phyloP scores from a whole-genome alignment of 2,888 invertebrate genomes.

The Apodemia duryi region DNA sequence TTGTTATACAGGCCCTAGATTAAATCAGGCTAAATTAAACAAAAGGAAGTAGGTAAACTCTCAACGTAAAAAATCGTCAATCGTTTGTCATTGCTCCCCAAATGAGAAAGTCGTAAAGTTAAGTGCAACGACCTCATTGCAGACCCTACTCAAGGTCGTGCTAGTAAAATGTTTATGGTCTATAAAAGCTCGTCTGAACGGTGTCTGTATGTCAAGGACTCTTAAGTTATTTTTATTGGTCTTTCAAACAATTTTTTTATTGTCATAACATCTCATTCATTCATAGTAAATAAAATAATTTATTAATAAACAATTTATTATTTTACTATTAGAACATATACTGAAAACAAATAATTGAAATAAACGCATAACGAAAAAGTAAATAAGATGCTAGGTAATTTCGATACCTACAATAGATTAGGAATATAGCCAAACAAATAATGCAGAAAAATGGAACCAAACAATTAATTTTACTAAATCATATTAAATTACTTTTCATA shows the following conservation, averaged over 20 bases:
- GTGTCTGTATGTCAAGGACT: constrained; percentile 76
- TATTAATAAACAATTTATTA: background rate
- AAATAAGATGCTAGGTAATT: no score
- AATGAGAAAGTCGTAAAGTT: constrained; percentile 52
- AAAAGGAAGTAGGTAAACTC: constrained; percentile 1
- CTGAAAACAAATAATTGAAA: no score
- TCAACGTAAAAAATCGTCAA: constrained; percentile 25
- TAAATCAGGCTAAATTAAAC: constrained; percentile 7
- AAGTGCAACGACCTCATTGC: constrained; percentile 75
- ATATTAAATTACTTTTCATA: no score
- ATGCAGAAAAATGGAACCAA: no score
- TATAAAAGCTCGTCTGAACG: constrained; percentile 73
- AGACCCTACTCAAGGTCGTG: constrained; percentile 75
- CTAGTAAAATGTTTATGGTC: constrained; percentile 79
- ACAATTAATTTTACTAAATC: no score
- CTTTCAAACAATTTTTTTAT: constrained; percentile 14
- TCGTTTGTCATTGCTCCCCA: constrained; percentile 42
- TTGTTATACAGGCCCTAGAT: background rate
- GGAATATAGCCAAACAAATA: background rate
- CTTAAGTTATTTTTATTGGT: constrained; percentile 12
- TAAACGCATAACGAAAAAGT: no score
- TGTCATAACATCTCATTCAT: background rate
- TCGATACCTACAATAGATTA: background rate
- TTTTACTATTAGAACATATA: background rate
- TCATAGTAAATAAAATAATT: background rate